Conservation (phyloP, 2,113 vertebrate genomes). For the Speoplatyrhinus poulsoni region DNA sequence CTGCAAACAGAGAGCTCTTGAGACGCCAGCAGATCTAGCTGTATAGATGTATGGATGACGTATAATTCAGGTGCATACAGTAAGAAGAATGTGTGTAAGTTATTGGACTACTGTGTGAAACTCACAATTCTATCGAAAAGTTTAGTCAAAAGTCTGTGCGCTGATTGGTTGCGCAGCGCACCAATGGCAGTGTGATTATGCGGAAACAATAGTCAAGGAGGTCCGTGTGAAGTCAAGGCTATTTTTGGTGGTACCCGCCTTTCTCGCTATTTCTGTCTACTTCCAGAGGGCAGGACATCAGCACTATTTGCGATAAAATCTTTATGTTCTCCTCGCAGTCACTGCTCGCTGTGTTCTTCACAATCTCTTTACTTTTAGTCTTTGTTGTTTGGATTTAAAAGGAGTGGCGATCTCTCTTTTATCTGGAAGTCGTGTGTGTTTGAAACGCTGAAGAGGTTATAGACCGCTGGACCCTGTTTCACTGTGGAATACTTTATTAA, state of each 20-base stretch:
- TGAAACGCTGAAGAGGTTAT: neutral
- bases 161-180: constrained; percentile 51
- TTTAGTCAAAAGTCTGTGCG: neutral
- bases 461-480: neutral
- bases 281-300: no score
- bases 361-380: no score
- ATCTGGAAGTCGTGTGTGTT: constrained; percentile 1
- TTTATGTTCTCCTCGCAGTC: constrained; percentile 42
- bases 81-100: neutral
- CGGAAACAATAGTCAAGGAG: constrained; percentile 67
- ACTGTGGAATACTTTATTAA: neutral
- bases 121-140: no score
- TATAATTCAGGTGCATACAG: neutral
- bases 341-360: neutral
- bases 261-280: constrained; percentile 77
- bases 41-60: no score
- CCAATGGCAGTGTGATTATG: constrained; percentile 43
- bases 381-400: constrained; percentile 8
- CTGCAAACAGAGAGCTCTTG: neutral
- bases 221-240: constrained; percentile 68
- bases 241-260: constrained; percentile 79
- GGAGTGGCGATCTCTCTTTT: neutral
- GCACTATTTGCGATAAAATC: constrained; percentile 51
- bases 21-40: no score
- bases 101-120: no score